These are phyloP conservation scores for Virgularia gustaviana DNA, from an alignment of 92 coral and sea anemone genomes.

Conservation along the genomic window DNA sequence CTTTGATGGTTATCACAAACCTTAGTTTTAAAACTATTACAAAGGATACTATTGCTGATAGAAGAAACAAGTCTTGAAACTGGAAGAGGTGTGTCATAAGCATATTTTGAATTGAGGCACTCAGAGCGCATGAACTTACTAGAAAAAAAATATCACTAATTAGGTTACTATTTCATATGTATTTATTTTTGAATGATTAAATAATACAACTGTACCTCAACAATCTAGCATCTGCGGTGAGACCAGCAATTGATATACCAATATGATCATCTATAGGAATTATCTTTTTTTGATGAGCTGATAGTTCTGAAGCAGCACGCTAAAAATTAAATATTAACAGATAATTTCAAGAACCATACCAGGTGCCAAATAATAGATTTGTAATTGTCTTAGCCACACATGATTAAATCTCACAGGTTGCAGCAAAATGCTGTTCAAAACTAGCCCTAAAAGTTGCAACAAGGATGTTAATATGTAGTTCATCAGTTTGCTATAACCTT, in stretches of 20 bases:
- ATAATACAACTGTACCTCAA: constrained; percentile 57
- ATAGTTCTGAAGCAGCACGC: constrained; percentile 97
- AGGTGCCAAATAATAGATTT: too few species aligned
- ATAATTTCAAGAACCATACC: background rate
- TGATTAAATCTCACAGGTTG: too few species aligned
- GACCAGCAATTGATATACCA: constrained; percentile 93
- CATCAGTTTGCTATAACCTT: too few species aligned
- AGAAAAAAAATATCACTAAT: constrained; percentile 13
- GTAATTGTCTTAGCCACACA: too few species aligned
- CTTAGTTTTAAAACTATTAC: too few species aligned
- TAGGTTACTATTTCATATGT: background rate
- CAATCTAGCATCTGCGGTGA: constrained; percentile 94
- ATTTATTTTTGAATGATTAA: background rate
- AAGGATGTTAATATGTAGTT: too few species aligned
- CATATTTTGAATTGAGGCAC: constrained; percentile 90
- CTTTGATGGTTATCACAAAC: too few species aligned
- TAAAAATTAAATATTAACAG: constrained; percentile 3
- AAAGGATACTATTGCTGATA: constrained; percentile 95
- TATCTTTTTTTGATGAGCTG: constrained; percentile 95
- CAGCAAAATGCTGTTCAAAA: background rate
- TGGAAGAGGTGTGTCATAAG: constrained; percentile 80
- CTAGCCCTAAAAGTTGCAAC: background rate
- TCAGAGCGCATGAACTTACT: constrained; percentile 96
- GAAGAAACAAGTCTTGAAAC: constrained; percentile 83
- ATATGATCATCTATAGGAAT: constrained; percentile 90